Conservation (phyloP, 2,113 vertebrate genomes). For the Grammomys surdaster region DNA sequence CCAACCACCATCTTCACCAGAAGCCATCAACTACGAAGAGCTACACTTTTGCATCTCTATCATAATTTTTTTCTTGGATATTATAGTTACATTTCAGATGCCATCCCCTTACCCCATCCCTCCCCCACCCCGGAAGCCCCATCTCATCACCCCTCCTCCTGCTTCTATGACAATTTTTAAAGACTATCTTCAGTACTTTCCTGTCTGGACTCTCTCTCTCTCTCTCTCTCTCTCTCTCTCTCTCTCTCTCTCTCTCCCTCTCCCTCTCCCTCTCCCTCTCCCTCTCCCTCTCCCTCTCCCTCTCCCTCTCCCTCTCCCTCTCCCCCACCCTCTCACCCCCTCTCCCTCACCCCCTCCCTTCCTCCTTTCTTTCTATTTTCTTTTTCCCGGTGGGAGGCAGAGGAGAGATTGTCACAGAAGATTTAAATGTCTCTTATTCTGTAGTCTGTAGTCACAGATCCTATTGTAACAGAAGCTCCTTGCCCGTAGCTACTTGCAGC, state of each 20-base stretch:
- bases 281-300: neutral
- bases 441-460: neutral
- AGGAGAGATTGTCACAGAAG: neutral
- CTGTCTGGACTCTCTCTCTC: neutral
- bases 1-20: neutral
- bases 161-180: neutral
- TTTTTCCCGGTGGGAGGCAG: no score
- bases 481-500: neutral
- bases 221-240: fast-evolving
- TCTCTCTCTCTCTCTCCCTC: no score
- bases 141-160: no score
- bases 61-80: no score
- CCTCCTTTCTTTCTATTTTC: neutral
- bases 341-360: neutral
- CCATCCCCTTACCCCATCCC: no score
- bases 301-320: neutral
- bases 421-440: neutral
- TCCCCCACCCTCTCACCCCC: no score
- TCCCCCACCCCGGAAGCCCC: no score
- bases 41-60: neutral
- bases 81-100: no score
- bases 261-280: neutral
- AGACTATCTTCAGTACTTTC: neutral
- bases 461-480: neutral
- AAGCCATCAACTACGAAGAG: neutral